Base-by-base conservation (phyloP, 2,113 vertebrate genomes). In the Murina feae region DNA sequence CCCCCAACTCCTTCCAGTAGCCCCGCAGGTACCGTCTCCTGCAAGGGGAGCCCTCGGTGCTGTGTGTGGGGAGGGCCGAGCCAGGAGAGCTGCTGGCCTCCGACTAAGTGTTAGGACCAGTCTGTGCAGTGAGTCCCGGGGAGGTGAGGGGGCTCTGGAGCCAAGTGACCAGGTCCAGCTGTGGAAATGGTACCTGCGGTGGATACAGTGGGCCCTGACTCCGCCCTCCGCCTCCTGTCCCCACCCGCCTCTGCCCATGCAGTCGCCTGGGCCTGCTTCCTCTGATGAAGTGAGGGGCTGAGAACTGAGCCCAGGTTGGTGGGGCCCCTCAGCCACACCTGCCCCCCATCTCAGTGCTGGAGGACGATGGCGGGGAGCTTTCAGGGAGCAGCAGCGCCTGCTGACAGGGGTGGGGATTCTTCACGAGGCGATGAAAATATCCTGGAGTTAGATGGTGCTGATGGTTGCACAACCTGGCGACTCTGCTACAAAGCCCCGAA, bases 31-130 rank as follows among this genome's bases (percentile, higher is more conserved):
- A 4, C 28, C 5, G 68, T 78, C 44, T 83, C 55, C 51, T 47
- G 30, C 4, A 25, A 37, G 28, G 66, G 12, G 65, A 28, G 20
- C 35, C 39, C 55, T 25, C 6, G 10, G 20, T 49, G 55, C 35
- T 12, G 4, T 12, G 60, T 18, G 8, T 12, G 0, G 0, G 5
- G 42, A 49, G 44, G 5, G 37, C 1, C 4, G 39, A 23, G 47
- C 14, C 49, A 21, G 14, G 68, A 42, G 42, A 74, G 55, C 17
- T 66, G 18, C 47, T 2, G 53, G 37, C 35, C 66, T 20, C 39
- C 9, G 14, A 39, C 1, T 8, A n/a, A n/a, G n/a, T n/a, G 2
- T 51, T 30, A 75, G 65, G 51, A 69, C 32, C 63, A 93, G 81
- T 21, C 72, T n/a, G 30, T 51, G 68, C 47, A 58, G 23, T 21